phyloP scores from a whole-genome alignment of 2,113 vertebrate species.

The rabbit (Oryctolagus cuniculus) region mOryCun1.1 NC_091444.1:36400501-36401000 shows the following conservation, averaged over 20 bases:
- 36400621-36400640: slow-evolving; percentile 67
- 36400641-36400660: slow-evolving; percentile 82
- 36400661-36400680: slow-evolving; percentile 82
- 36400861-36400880: slow-evolving; percentile 43
- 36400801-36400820: slow-evolving; percentile 82
- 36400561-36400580: slow-evolving; percentile 77
- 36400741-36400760: slow-evolving; percentile 83
- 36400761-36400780: slow-evolving; percentile 77
- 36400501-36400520: slow-evolving; percentile 73
- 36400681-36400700: slow-evolving; percentile 75
- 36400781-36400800: slow-evolving; percentile 80
- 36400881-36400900: background rate
- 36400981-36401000: background rate
- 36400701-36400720: slow-evolving; percentile 73
- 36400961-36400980: background rate
- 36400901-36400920: background rate
- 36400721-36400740: slow-evolving; percentile 79
- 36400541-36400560: slow-evolving; percentile 79
- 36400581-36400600: slow-evolving; percentile 75
- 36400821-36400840: slow-evolving; percentile 77
- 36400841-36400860: slow-evolving; percentile 61
- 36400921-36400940: background rate
- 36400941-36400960: background rate
- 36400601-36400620: slow-evolving; percentile 79
- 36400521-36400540: slow-evolving; percentile 75